A percentile compares a stretch with the other conserved stretches of the same genome.
Evolutionary conservation across 1,140 invertebrate genomes (phyloP).

Genomic region (Campoletis sonorensis): DNA sequence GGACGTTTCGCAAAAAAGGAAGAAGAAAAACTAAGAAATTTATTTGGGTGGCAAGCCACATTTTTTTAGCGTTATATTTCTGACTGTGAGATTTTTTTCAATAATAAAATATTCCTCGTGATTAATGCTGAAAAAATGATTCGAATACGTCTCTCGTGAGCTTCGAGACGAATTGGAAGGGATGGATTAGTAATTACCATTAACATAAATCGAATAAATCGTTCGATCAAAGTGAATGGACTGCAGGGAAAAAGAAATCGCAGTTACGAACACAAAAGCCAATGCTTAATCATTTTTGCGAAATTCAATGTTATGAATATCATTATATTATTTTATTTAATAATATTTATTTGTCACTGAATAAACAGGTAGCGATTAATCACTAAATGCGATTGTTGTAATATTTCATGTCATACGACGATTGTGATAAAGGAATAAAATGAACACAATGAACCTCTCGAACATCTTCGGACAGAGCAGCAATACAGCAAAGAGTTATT

Average conservation of each 20-base stretch:
- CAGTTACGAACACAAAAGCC: too few relatives aligned
- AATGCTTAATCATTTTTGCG: neutral
- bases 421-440: conserved; percentile 14
- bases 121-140: neutral
- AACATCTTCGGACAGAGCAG: neutral
- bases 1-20: conserved; percentile 7
- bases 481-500: neutral
- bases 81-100: neutral
- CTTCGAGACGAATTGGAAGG: too few relatives aligned
- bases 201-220: too few relatives aligned
- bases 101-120: too few relatives aligned
- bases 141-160: neutral
- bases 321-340: neutral
- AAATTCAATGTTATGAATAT: neutral
- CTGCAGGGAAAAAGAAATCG: too few relatives aligned
- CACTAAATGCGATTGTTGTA: neutral
- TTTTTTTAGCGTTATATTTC: neutral
- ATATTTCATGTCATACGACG: neutral
- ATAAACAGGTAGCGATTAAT: neutral
- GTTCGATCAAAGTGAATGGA: too few relatives aligned
- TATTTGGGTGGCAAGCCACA: neutral
- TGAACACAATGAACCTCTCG: neutral
- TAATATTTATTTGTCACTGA: neutral
- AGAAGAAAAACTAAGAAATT: too few relatives aligned
- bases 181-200: too few relatives aligned